A percentile compares a stretch with the other conserved stretches of the same genome.
Evolutionary conservation across 2,797 vertebrate species (phyloP).

Genomic region (Amphiprion clarkii): DNA sequence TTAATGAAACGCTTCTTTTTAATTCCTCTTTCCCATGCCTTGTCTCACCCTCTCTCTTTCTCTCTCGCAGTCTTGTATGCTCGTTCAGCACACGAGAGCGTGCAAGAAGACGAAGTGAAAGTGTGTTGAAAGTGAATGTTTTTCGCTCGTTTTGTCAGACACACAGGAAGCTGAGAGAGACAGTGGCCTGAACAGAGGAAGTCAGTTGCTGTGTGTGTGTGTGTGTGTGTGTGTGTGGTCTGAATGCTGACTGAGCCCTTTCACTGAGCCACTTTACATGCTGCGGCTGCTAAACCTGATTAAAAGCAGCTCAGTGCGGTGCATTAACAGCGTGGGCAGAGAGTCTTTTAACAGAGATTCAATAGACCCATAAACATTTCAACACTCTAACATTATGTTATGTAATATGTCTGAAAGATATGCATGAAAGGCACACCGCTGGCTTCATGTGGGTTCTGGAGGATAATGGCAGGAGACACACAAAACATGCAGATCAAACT

Average conservation of each 20-base stretch:
- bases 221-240: conserved; percentile 55
- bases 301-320: conserved; percentile 48
- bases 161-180: conserved; percentile 75
- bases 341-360: conserved; percentile 7
- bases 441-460: not conserved
- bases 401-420: not conserved
- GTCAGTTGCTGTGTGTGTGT: conserved; percentile 50
- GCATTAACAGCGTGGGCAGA: conserved; percentile 6
- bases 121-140: conserved; percentile 86
- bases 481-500: too few relatives aligned
- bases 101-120: conserved; percentile 84
- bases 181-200: conserved; percentile 79
- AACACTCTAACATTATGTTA: conserved; percentile 3
- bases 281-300: conserved; percentile 57
- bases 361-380: conserved; percentile 12
- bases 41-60: not conserved
- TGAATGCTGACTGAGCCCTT: conserved; percentile 73
- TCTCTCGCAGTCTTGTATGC: not conserved
- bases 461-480: not conserved
- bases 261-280: conserved; percentile 61
- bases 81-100: conserved; percentile 33
- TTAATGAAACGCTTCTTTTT: conserved; percentile 2
- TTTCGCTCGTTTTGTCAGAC: conserved; percentile 71
- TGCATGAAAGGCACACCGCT: not conserved
- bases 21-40: conserved; percentile 42